Conservation (phyloP, 2,797 vertebrate species). For the Myotis daubentonii region DNA sequence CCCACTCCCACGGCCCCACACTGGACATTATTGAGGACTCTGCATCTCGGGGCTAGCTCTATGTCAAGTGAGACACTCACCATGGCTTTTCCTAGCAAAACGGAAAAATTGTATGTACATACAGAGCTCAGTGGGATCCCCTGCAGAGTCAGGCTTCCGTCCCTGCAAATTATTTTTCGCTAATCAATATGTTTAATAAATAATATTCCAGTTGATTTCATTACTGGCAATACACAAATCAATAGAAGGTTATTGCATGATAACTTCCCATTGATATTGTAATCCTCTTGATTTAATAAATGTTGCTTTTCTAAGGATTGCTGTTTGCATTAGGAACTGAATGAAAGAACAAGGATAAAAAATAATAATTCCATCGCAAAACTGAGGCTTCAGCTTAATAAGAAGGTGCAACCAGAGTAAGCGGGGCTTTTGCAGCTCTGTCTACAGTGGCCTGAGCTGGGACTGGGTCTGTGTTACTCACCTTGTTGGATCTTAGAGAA, state of each 20-base stretch:
- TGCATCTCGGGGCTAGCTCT: background rate
- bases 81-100: background rate
- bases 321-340: conserved; percentile 68
- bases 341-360: conserved; percentile 31
- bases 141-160: conserved; percentile 38
- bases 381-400: background rate
- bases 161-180: conserved; percentile 69
- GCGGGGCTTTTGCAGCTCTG: background rate
- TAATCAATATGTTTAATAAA: conserved; percentile 81
- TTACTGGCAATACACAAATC: conserved; percentile 80
- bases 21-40: background rate
- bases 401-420: background rate
- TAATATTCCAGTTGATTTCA: conserved; percentile 79
- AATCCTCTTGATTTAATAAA: conserved; percentile 79
- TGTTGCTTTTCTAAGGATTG: conserved; percentile 66
- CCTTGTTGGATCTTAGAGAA: background rate
- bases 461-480: background rate
- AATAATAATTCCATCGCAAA: conserved; percentile 23
- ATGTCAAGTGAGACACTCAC: background rate
- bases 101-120: background rate
- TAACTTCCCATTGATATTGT: conserved; percentile 78
- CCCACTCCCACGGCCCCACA: fast-evolving
- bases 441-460: background rate
- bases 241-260: conserved; percentile 79
- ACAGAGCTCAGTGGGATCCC: background rate